A percentile compares a stretch with the other conserved stretches of the same genome.
phyloP scores from a whole-genome alignment of 1,140 invertebrate genomes.

The Artemia franciscana region DNA sequence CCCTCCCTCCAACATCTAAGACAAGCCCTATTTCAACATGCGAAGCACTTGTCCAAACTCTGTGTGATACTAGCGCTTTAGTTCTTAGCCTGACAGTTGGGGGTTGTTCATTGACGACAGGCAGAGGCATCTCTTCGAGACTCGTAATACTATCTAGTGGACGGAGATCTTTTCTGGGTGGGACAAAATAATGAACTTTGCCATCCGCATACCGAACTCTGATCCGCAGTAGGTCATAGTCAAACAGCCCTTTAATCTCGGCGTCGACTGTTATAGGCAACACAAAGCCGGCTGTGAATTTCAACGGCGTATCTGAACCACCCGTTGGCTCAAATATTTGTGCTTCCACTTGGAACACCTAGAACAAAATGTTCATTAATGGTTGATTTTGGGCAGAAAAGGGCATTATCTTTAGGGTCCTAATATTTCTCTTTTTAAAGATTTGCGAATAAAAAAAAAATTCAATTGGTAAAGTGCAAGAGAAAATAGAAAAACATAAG shows the following conservation, averaged over 20 bases:
- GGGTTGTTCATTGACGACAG: conserved; percentile 9
- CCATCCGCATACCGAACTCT: conserved; percentile 81
- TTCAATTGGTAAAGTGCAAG: no score
- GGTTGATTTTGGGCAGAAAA: no score
- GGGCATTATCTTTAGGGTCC: no score
- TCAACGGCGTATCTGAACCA: conserved; percentile 58
- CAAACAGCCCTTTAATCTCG: conserved; percentile 51
- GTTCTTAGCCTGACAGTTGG: conserved; percentile 37
- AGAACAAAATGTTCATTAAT: no score
- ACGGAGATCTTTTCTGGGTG: conserved; percentile 30
- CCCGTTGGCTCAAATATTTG: conserved; percentile 59
- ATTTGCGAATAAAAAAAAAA: no score
- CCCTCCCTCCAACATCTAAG: conserved; percentile 43
- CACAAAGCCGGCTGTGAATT: conserved; percentile 76
- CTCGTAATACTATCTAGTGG: conserved; percentile 12
- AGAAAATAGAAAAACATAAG: no score
- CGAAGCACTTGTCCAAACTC: conserved; percentile 64
- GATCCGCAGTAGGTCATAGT: conserved; percentile 44
- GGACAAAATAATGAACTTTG: conserved; percentile 53
- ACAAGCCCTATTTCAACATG: conserved; percentile 65
- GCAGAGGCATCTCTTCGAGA: conserved; percentile 31
- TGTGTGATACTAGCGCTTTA: conserved; percentile 64
- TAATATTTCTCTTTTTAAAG: no score
- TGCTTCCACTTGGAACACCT: conserved; percentile 51
- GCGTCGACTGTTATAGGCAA: conserved; percentile 62